Percentiles rank a stretch among this genome's conserved stretches.
Evolutionary conservation across 2,113 vertebrate genomes (phyloP).

Genomic region (Daubentonia madagascariensis): DNA sequence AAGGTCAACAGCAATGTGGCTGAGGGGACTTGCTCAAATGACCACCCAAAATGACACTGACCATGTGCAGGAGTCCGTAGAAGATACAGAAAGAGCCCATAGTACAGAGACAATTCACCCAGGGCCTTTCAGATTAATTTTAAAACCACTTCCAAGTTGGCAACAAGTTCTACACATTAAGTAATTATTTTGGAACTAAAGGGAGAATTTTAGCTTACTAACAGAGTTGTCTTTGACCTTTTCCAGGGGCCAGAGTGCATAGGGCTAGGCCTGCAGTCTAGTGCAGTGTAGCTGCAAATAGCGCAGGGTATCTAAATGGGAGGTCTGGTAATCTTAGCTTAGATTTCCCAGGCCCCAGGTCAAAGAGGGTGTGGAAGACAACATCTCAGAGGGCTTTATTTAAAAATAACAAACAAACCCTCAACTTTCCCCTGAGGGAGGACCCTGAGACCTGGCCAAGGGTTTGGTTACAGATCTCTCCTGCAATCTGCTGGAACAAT

Average conservation of each 20-base stretch:
- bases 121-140: background rate
- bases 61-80: background rate
- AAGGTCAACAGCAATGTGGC: background rate
- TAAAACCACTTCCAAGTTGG: background rate
- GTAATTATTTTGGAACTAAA: background rate
- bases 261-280: background rate
- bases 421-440: background rate
- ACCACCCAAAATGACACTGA: background rate
- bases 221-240: background rate
- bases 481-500: background rate
- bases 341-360: constrained; percentile 8
- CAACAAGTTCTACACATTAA: background rate
- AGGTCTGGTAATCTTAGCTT: background rate
- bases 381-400: background rate
- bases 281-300: background rate
- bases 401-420: background rate
- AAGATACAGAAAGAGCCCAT: background rate
- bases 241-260: background rate
- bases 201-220: background rate
- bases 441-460: background rate
- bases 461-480: background rate
- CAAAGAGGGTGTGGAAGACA: background rate
- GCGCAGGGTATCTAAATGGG: background rate
- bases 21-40: background rate
- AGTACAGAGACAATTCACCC: background rate